Evolutionary conservation across 2,113 vertebrate genomes (phyloP), one percentile per base, ranked within the genome.

Genomic region (Spheniscus mendiculus): DNA sequence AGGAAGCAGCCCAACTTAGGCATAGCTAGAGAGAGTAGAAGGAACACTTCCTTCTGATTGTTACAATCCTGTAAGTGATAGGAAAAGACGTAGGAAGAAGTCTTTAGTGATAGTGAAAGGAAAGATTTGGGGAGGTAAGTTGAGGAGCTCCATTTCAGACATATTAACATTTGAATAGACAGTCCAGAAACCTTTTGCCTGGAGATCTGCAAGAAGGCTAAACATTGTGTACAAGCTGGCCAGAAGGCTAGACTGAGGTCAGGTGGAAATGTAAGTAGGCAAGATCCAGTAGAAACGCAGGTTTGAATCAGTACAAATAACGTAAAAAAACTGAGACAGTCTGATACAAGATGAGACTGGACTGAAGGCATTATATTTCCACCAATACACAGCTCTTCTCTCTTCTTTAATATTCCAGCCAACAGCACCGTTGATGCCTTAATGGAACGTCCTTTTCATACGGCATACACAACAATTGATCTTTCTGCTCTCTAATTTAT

Each of bases 401-500:
- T 93, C 29, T 36, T 80, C 40, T 88, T 96, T 95, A 77, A 53
- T 94, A 91, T 93, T 87, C 81, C 36, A 72, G 26, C 65, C 67
- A 82, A 45, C 79, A 63, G 53, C 93, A 77, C 65, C 0, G 1
- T 73, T 86, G 83, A 95, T 91, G 44, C 40, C 61, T 96, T 97
- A 98, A 94, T 96, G 82, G 69, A 97, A 95, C 17, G 3, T 50
- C 32, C 69, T 87, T 96, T 96, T 98, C 89, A 67, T 94, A 82
- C 27, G 80, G 47, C 52, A 47, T 94, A 42, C 89, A 59, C 34
- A 96, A 81, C 69, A 96, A 83, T 95, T 97, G 94, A 98, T 97
- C 81, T 90, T 97, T 97, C 88, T 66, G 65, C 58, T 80, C 71
- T 94, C 81, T 77, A 89, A 91, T 96, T 98, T 97, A 98, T 95